These are phyloP conservation scores for Colius striatus DNA, from an alignment of 2,113 vertebrate species.

Conservation along the genomic window DNA sequence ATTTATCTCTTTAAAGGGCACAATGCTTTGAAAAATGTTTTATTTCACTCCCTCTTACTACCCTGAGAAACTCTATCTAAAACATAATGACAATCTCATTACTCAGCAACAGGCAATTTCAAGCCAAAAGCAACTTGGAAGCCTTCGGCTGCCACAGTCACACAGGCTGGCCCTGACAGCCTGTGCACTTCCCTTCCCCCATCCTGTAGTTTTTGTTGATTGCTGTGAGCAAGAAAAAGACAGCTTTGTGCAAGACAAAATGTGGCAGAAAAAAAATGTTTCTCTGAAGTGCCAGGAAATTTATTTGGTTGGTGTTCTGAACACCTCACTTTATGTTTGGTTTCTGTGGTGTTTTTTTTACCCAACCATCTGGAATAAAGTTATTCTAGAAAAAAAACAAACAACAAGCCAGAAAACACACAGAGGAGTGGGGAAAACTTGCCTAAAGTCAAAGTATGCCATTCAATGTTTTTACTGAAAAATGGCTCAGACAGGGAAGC, in stretches of 20 bases:
- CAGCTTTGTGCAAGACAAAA: neutral
- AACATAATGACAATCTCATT: neutral
- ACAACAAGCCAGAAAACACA: neutral
- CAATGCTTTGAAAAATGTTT: neutral
- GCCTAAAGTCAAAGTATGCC: neutral
- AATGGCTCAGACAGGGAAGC: neutral
- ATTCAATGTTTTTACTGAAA: neutral
- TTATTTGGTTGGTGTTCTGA: neutral
- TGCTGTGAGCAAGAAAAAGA: neutral
- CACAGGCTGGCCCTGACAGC: neutral
- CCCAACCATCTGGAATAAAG: neutral
- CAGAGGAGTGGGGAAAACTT: neutral
- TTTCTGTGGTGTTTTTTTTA: neutral
- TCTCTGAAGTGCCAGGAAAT: neutral
- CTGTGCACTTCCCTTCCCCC: too few species aligned
- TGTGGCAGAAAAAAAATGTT: neutral
- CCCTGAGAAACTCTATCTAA: neutral
- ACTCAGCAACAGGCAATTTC: neutral
- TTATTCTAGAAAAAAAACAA: too few species aligned
- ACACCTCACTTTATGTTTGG: neutral
- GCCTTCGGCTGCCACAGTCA: neutral
- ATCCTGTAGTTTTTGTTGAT: rapidly evolving
- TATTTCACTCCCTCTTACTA: neutral
- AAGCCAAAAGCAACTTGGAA: neutral
- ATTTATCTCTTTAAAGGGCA: neutral